Percentiles rank a stretch among this genome's conserved stretches.
Conservation (phyloP, 30 jellyfish, hydroid and myxozoan genomes). For the Aurelia sp. region DNA sequence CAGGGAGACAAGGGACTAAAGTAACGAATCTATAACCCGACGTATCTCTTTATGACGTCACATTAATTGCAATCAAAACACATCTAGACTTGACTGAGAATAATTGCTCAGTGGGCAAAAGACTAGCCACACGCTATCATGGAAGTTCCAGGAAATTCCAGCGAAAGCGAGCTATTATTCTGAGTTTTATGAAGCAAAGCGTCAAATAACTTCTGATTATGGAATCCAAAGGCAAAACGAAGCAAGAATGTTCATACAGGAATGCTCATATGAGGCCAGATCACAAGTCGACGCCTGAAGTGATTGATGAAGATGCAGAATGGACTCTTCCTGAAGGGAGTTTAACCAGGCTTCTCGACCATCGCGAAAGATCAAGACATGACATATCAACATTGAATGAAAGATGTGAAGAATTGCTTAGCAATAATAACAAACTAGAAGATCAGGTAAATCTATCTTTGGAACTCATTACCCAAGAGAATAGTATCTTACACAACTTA, state of each 20-base stretch:
- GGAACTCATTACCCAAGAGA: too few species aligned
- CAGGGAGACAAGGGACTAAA: too few species aligned
- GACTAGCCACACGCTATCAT: too few species aligned
- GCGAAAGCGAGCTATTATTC: too few species aligned
- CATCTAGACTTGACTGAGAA: neutral
- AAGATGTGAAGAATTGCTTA: conserved; percentile 22
- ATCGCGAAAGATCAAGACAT: conserved; percentile 16
- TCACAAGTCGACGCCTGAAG: neutral
- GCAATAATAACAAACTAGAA: conserved; percentile 7
- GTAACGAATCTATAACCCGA: too few species aligned
- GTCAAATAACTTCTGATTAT: too few species aligned
- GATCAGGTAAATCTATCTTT: conserved; percentile 11
- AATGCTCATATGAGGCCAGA: neutral
- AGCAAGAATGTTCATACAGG: neutral
- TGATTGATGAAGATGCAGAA: neutral
- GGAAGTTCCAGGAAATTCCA: too few species aligned
- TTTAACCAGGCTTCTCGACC: neutral
- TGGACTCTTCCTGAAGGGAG: too few species aligned
- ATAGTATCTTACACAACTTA: too few species aligned
- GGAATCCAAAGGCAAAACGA: too few species aligned
- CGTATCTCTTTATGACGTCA: conserved; percentile 10
- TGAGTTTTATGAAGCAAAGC: too few species aligned
- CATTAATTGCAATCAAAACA: neutral
- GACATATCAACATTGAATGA: conserved; percentile 14
- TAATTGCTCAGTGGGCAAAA: neutral